phyloP scores from a whole-genome alignment of 1,140 invertebrate species.

The Monochamus saltuarius region DNA sequence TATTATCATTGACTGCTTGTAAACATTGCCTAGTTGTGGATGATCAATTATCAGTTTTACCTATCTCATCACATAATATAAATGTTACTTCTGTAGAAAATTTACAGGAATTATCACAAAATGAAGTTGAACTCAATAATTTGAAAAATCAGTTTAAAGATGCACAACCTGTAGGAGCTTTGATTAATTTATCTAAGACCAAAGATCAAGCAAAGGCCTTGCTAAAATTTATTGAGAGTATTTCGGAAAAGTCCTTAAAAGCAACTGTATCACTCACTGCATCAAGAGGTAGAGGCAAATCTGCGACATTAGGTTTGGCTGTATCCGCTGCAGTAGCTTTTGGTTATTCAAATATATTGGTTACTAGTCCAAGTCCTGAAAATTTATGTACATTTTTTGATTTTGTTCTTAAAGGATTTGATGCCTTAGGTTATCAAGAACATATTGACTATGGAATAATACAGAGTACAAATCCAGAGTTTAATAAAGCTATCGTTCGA shows the following conservation, averaged over 20 bases:
- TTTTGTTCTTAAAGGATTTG: slow-evolving; percentile 96
- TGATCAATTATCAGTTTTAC: slow-evolving; percentile 89
- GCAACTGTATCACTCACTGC: slow-evolving; percentile 95
- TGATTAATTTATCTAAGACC: slow-evolving; percentile 92
- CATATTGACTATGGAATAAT: slow-evolving; percentile 95
- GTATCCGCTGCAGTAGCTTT: slow-evolving; percentile 83
- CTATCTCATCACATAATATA: slow-evolving; percentile 86
- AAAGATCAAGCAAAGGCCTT: slow-evolving; percentile 92
- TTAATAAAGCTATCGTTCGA: slow-evolving; percentile 93
- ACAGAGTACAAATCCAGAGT: slow-evolving; percentile 95
- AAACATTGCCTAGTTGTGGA: slow-evolving; percentile 89
- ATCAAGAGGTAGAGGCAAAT: slow-evolving; percentile 95
- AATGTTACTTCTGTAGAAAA: slow-evolving; percentile 72
- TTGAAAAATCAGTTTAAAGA: slow-evolving; percentile 76
- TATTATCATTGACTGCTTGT: slow-evolving; percentile 88
- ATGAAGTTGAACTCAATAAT: slow-evolving; percentile 63
- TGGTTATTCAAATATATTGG: slow-evolving; percentile 97
- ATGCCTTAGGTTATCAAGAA: slow-evolving; percentile 93
- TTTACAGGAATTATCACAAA: slow-evolving; percentile 47
- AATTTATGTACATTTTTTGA: slow-evolving; percentile 98
- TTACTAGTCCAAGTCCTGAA: slow-evolving; percentile 96
- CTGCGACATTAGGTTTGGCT: slow-evolving; percentile 93
- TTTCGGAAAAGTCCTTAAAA: slow-evolving; percentile 88
- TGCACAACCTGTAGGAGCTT: slow-evolving; percentile 84
- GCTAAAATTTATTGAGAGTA: slow-evolving; percentile 91